Evolutionary conservation across 2,797 vertebrate species (phyloP), one percentile per base, ranked within the genome.

Genomic region (Champsocephalus gunnari): DNA sequence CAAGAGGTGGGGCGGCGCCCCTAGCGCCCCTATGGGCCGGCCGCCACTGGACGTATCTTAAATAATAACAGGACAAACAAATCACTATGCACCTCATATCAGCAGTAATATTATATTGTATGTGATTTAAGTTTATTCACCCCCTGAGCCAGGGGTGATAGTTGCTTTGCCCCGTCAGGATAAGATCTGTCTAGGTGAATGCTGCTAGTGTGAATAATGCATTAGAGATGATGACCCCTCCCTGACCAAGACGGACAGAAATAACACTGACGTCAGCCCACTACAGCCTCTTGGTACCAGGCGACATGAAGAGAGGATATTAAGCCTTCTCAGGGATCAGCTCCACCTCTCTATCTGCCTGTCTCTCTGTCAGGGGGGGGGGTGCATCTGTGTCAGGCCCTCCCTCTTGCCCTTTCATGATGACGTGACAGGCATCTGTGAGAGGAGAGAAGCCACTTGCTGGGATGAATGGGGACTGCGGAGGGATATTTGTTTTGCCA

Each of bases 241-340:
- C 78, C 87, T 75, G 90, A 86, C 89, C 87, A 86, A 77, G 80
- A 90, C 80, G 91, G 89, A 91, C 88, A 84, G 85, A 90, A 92
- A 92, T 90, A 91, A 88, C 82, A 82, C 78, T 91, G 90, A 93
- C 86, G 89, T 93, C 90, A 91, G 70, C 49, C 56, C 54, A 47
- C 8, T 41, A 38, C 8, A 81, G 66, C 77, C 79, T 86, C 56
- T 1, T 47, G 72, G 82, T 70, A 78, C 61, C 81, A 82, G 75
- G 55, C 69, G 48, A 70, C 83, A 82, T 32, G 38, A 67, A 66
- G 75, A 79, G 69, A 80, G 89, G 88, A 77, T 87, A 84, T 89
- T 85, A 87, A 88, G 80, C 74, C 80, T 86, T 88, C 87, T 89
- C 65, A 1, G 88, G 86, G 87, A 90, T 92, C 90, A 85, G 83